Evolutionary conservation across 1,140 invertebrate genomes (phyloP).

Genomic region (Zaprionus tsacasi): DNA sequence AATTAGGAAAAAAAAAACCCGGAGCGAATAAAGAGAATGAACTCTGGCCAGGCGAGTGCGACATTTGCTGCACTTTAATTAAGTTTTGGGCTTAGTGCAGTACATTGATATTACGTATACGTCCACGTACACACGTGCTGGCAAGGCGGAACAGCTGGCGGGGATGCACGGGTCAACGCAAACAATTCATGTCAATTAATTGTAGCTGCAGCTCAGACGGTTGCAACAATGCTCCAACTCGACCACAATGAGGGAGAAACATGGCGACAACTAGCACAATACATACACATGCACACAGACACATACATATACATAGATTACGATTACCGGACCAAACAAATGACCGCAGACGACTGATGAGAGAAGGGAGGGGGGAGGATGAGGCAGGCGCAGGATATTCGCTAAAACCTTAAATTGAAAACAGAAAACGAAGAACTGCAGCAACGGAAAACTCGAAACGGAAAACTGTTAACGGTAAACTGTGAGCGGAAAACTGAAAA

Average conservation of each 20-base stretch:
- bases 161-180: slow-evolving; percentile 14
- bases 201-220: slow-evolving; percentile 30
- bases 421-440: neutral
- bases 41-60: slow-evolving; percentile 26
- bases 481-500: slow-evolving; percentile 11
- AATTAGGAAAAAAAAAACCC: slow-evolving; percentile 11
- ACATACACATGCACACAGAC: slow-evolving; percentile 12
- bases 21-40: slow-evolving; percentile 20
- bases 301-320: slow-evolving; percentile 34
- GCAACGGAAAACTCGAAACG: slow-evolving; percentile 1
- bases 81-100: slow-evolving; percentile 34
- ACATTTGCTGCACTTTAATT: slow-evolving; percentile 46
- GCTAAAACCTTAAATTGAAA: slow-evolving; percentile 30
- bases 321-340: slow-evolving; percentile 48
- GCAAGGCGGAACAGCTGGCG: neutral
- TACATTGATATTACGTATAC: slow-evolving; percentile 40
- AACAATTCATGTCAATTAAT: slow-evolving; percentile 53
- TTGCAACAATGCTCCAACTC: slow-evolving; percentile 31
- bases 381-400: neutral
- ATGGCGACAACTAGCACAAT: slow-evolving; percentile 27
- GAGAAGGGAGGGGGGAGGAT: neutral
- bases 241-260: slow-evolving; percentile 28
- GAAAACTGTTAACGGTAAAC: slow-evolving; percentile 8
- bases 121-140: neutral
- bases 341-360: slow-evolving; percentile 3